Evolutionary conservation across 2,888 invertebrate species (phyloP), one percentile per base, ranked within the genome.

Genomic region (Coremacera marginata): DNA sequence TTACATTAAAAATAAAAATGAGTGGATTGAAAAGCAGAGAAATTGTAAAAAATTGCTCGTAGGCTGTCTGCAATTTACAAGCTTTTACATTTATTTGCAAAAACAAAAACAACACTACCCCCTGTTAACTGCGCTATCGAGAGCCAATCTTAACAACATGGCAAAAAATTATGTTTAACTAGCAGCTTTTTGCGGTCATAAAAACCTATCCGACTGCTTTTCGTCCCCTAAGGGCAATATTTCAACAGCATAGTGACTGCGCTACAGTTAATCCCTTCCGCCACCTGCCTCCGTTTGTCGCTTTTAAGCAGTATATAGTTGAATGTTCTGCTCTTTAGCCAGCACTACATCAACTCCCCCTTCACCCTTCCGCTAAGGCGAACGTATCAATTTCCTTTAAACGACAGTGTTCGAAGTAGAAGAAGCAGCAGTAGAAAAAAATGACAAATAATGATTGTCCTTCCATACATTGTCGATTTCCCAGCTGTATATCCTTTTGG

Each of bases 361-460:
- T 11, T 11, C 44, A 1, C 11, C 14, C 44, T 11, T 44, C 44
- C 44, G 44, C 1, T 7, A 44, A 44, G 3, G 11, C 14, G 27
- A 70, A 19, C 52, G 51, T 70, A 55, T 52, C 27, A 52, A 31
- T 31, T 31, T 52, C 70, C 70, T 44, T 44, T 44, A 44, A 44
- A 44, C 11, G 44, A 44, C 44, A 44, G 44, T 44, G 44, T 44
- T 44, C 44, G 44, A 44, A 44, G 14, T 11, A 44, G 44, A 55
- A 55, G 9, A 55, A 55, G 22, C 5, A 55, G 22, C 22, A 55
- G 55, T 4, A 55, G 9, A 22, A 55, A 55, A 49, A 27, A 52
- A 68, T n/a, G 44, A 68, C 68, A 51, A 51, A 51, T 68, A 68
- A 68, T 68, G 51, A 68, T 68, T 68, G 68, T 68, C 68, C 68